phyloP scores from a whole-genome alignment of 2,888 invertebrate species.

The Eurytoma californica region DNA sequence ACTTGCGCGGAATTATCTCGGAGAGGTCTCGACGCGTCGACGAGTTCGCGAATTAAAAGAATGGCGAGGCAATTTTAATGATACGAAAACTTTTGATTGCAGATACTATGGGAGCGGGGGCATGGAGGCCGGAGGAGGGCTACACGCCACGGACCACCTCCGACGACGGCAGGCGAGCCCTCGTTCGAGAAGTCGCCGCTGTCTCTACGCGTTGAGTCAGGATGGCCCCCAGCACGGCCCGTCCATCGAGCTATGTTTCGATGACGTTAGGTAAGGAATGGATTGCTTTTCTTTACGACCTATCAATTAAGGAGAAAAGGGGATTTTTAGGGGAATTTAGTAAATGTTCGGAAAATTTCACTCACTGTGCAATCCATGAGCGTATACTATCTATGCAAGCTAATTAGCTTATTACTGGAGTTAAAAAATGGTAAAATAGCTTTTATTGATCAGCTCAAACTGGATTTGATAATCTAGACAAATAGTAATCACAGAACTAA shows the following conservation, averaged over 20 bases:
- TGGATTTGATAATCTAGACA: too few species aligned
- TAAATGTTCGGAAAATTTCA: too few species aligned
- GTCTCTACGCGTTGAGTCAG: slow-evolving; percentile 60
- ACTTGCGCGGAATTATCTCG: too few species aligned
- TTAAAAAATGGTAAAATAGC: too few species aligned
- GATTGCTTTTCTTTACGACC: background rate
- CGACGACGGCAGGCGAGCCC: slow-evolving; percentile 71
- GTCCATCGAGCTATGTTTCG: slow-evolving; percentile 45
- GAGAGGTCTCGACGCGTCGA: too few species aligned
- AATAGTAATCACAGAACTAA: too few species aligned
- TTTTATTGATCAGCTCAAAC: too few species aligned
- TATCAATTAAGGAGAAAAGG: too few species aligned
- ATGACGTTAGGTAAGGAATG: slow-evolving; percentile 64
- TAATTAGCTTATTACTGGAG: too few species aligned
- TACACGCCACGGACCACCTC: slow-evolving; percentile 73
- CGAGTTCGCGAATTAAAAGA: slow-evolving; percentile 15
- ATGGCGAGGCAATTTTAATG: slow-evolving; percentile 20
- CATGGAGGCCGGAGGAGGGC: slow-evolving; percentile 75
- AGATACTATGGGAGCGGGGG: slow-evolving; percentile 75
- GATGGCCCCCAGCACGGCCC: slow-evolving; percentile 58
- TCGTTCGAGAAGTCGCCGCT: slow-evolving; percentile 63
- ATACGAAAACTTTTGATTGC: slow-evolving; percentile 48
- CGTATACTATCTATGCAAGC: too few species aligned
- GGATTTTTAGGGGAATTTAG: too few species aligned
- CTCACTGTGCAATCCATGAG: too few species aligned